phyloP scores from a whole-genome alignment of 2,888 invertebrate genomes.

The Yponomeuta sedellus region DNA sequence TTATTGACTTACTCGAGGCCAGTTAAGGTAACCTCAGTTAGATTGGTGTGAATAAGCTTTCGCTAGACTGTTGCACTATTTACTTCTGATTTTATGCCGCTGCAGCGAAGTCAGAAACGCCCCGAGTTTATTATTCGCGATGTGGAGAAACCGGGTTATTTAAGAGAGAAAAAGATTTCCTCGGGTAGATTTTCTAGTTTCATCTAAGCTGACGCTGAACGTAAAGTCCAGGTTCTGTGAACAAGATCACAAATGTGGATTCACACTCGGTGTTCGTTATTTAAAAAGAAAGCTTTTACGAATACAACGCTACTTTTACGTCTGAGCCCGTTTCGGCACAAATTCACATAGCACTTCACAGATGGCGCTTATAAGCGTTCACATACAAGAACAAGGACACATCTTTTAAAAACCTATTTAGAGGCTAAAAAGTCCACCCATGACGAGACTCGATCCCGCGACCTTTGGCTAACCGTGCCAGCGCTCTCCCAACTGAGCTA shows the following conservation, averaged over 20 bases:
- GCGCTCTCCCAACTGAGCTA: too few species aligned
- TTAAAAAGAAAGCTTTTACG: not conserved
- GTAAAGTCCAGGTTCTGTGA: not conserved
- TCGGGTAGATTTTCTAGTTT: conserved; percentile 2
- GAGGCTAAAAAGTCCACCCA: too few species aligned
- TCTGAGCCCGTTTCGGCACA: too few species aligned
- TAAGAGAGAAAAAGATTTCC: not conserved
- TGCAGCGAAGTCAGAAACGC: conserved; percentile 1
- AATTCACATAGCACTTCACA: too few species aligned
- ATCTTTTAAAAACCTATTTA: too few species aligned
- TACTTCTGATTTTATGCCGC: conserved; percentile 5
- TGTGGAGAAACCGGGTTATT: conserved; percentile 4
- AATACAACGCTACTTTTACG: too few species aligned
- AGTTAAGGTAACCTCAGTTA: not conserved
- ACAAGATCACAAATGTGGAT: not conserved
- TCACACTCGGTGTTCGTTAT: not conserved
- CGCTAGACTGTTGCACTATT: not conserved
- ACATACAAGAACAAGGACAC: too few species aligned
- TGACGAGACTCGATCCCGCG: too few species aligned
- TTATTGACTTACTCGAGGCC: not conserved
- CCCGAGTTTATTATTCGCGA: not conserved
- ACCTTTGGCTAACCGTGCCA: too few species aligned
- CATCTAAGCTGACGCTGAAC: not conserved
- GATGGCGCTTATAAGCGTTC: too few species aligned
- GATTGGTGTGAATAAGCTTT: not conserved